Evolutionary conservation across 2,888 invertebrate genomes (phyloP).

Genomic region (Calameuta idolon): DNA sequence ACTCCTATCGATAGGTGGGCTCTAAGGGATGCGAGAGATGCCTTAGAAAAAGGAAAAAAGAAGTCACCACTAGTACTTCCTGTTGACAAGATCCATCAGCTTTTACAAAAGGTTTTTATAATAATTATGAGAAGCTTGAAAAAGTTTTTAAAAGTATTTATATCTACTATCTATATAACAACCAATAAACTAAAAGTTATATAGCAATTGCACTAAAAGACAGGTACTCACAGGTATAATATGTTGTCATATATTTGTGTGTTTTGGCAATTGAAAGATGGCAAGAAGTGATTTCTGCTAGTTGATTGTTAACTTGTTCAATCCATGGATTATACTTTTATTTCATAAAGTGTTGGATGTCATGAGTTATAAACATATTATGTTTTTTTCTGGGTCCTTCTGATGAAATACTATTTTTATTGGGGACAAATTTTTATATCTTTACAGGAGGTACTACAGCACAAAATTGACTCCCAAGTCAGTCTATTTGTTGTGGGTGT

Average conservation of each 20-base stretch:
- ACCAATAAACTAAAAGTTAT: not conserved
- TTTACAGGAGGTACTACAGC: slow-evolving; percentile 83
- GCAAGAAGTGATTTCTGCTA: not conserved
- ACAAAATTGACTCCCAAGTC: slow-evolving; percentile 89
- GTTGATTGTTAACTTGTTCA: not conserved
- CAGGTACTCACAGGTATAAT: not conserved
- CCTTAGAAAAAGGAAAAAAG: slow-evolving; percentile 83
- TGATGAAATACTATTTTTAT: not conserved
- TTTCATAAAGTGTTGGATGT: not conserved
- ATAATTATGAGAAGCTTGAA: not conserved
- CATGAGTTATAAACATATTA: not conserved
- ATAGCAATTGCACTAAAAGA: not conserved
- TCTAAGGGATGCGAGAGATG: slow-evolving; percentile 87
- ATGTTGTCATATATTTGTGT: not conserved
- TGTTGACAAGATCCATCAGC: slow-evolving; percentile 88
- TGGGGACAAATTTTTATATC: slow-evolving; percentile 27
- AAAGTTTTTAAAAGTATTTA: not conserved
- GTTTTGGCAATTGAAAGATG: not conserved
- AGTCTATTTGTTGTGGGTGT: slow-evolving; percentile 93
- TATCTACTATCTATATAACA: not conserved
- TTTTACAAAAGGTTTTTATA: slow-evolving; percentile 79
- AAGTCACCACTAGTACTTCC: slow-evolving; percentile 81
- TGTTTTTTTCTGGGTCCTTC: not conserved
- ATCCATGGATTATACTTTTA: not conserved
- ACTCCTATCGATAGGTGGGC: slow-evolving; percentile 96